A percentile compares a stretch with the other conserved stretches of the same genome.
phyloP scores from a whole-genome alignment of 92 coral and sea anemone species.

The Chrysogorgia sp. region DNA sequence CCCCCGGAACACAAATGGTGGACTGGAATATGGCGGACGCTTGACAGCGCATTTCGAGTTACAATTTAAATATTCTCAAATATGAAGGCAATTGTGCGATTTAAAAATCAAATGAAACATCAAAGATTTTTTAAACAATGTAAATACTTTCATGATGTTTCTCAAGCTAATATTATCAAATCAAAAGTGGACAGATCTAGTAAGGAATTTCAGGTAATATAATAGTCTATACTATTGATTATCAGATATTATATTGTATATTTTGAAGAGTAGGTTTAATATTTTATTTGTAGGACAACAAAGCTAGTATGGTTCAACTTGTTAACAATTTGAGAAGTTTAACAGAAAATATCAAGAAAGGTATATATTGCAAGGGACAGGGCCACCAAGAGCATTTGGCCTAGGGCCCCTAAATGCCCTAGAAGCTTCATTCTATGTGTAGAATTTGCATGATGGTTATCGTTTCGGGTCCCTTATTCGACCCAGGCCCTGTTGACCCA shows the following conservation, averaged over 20 bases:
- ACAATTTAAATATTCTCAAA: no score
- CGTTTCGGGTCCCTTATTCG: no score
- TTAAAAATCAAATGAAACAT: not conserved
- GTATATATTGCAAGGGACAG: slow-evolving; percentile 29
- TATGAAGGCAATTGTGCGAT: slow-evolving; percentile 25
- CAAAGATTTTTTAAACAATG: not conserved
- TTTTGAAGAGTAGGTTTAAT: not conserved
- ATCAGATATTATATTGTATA: not conserved
- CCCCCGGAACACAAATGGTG: no score
- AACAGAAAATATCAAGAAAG: slow-evolving; percentile 76
- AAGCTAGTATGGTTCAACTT: slow-evolving; percentile 71
- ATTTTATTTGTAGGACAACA: slow-evolving; percentile 66
- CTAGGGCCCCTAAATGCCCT: no score
- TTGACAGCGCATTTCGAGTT: no score
- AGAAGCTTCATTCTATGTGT: no score
- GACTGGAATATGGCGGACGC: no score
- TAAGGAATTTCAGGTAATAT: slow-evolving; percentile 73
- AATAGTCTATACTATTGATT: not conserved
- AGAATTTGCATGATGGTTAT: no score
- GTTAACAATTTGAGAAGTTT: slow-evolving; percentile 73
- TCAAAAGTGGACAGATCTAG: slow-evolving; percentile 68
- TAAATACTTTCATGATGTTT: slow-evolving; percentile 63
- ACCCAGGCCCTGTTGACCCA: no score
- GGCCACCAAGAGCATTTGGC: no score
- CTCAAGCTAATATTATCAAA: slow-evolving; percentile 76